Percentiles rank a stretch among this genome's conserved stretches.
Conservation (phyloP, 2,888 invertebrate species). For the Lumbricus terrestris region DNA sequence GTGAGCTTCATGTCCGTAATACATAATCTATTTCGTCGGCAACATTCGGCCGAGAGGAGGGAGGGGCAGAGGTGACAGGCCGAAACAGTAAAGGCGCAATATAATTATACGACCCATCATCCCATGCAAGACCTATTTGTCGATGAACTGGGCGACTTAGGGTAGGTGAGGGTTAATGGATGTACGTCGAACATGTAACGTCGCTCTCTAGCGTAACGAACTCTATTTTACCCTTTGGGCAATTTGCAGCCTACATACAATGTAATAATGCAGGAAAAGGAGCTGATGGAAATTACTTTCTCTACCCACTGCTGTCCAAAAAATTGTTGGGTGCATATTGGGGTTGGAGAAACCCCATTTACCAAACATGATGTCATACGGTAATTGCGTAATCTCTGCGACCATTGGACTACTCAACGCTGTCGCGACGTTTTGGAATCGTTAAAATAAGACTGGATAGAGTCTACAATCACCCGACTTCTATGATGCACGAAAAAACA, state of each 20-base stretch:
- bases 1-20: neutral
- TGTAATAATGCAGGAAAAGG: too few species aligned
- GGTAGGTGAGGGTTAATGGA: too few species aligned
- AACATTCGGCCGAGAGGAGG: neutral
- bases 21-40: neutral
- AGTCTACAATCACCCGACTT: neutral
- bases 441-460: neutral
- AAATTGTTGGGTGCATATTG: neutral
- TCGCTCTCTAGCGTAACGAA: neutral
- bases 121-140: neutral
- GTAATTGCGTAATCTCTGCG: neutral
- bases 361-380: neutral
- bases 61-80: neutral
- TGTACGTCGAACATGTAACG: too few species aligned
- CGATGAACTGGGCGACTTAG: neutral
- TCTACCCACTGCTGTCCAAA: neutral
- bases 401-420: neutral
- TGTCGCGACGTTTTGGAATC: neutral
- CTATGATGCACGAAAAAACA: neutral
- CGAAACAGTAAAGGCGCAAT: neutral
- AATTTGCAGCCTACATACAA: too few species aligned
- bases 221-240: neutral
- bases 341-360: neutral
- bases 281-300: neutral
- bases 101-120: neutral